Evolutionary conservation across 2,888 invertebrate species (phyloP).

Genomic region (Caenorhabditis sp.): DNA sequence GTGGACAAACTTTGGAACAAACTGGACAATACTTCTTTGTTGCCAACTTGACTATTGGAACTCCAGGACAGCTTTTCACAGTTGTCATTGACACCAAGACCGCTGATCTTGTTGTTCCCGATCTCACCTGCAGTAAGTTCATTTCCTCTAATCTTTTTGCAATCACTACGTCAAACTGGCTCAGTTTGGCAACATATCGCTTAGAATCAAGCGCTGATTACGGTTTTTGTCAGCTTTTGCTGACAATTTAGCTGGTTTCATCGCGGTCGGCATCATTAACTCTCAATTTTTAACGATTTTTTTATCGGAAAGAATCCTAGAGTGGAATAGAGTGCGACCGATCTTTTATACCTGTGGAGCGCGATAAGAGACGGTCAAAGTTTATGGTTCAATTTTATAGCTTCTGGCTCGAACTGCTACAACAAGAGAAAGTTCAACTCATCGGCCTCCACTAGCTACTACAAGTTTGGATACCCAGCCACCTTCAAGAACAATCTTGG

Average conservation of each 20-base stretch:
- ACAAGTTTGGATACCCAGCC: constrained; percentile 24
- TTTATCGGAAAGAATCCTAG: constrained; percentile 20
- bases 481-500: constrained; percentile 45
- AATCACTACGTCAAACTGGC: background rate
- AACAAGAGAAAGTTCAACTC: constrained; percentile 50
- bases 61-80: constrained; percentile 57
- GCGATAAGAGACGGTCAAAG: constrained; percentile 13
- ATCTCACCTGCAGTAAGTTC: constrained; percentile 46
- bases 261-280: background rate
- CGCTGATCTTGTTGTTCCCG: constrained; percentile 51
- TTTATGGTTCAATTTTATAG: background rate
- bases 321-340: constrained; percentile 16
- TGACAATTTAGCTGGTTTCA: constrained; percentile 36
- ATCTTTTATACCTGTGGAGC: background rate
- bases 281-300: constrained; percentile 17
- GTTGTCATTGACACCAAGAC: constrained; percentile 54
- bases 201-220: constrained; percentile 18
- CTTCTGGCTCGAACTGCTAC: constrained; percentile 22
- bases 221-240: constrained; percentile 52
- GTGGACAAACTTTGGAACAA: constrained; percentile 56
- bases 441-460: constrained; percentile 34
- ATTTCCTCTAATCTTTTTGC: background rate
- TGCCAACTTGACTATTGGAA: constrained; percentile 59
- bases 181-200: background rate
- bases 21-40: constrained; percentile 17